phyloP scores from a whole-genome alignment of 1,140 invertebrate genomes.

The Cydia splendana region DNA sequence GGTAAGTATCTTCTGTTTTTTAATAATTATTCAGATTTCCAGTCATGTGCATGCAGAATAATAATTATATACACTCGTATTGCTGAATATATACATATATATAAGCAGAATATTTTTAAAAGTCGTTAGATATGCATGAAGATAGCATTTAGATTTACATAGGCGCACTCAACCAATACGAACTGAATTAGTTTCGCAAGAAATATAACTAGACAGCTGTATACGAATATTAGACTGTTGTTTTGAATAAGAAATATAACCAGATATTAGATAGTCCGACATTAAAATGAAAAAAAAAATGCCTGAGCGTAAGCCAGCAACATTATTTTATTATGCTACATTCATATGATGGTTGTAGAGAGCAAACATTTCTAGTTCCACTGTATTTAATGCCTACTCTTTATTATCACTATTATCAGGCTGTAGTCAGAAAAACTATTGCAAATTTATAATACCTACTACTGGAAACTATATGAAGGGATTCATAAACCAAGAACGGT shows the following conservation, averaged over 20 bases:
- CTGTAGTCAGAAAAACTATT: no score
- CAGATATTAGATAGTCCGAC: not conserved
- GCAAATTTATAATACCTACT: no score
- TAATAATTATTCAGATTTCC: not conserved
- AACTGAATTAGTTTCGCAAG: conserved; percentile 15
- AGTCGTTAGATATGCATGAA: conserved; percentile 14
- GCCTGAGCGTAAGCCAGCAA: no score
- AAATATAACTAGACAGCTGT: not conserved
- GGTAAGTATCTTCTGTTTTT: not conserved
- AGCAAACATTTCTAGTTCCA: no score
- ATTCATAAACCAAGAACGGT: not conserved
- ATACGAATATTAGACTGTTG: not conserved
- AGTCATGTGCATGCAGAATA: conserved; percentile 4
- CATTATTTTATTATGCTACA: no score
- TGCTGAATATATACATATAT: conserved; percentile 1
- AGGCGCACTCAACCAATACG: conserved; percentile 2
- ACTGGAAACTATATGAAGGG: no score
- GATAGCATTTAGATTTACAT: conserved; percentile 5
- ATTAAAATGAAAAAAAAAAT: no score
- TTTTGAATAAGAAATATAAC: not conserved
- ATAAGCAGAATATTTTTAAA: not conserved
- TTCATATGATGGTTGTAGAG: no score
- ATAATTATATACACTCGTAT: not conserved
- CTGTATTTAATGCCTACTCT: no score
- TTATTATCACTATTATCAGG: no score